These are phyloP conservation scores for Heliconius melpomene DNA, from an alignment of 1,140 invertebrate species.

Conservation along the genomic window DNA sequence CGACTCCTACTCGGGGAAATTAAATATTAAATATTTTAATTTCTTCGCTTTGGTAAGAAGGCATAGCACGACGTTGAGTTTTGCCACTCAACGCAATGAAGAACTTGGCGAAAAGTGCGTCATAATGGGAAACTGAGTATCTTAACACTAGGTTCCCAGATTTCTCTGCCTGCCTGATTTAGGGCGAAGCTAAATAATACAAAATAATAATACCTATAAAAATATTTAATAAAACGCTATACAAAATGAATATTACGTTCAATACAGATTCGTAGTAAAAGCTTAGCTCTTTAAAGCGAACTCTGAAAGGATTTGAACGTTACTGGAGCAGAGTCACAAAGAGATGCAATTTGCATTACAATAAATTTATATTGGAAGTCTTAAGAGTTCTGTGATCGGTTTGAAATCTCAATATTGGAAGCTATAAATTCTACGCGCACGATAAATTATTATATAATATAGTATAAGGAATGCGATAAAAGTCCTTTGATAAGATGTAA, in stretches of 20 bases:
- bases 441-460: background rate
- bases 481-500: background rate
- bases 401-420: slow-evolving; percentile 58
- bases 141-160: too few species aligned
- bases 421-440: slow-evolving; percentile 41
- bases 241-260: slow-evolving; percentile 32
- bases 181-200: background rate
- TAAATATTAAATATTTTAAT: too few species aligned
- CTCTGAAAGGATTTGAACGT: slow-evolving; percentile 64
- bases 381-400: slow-evolving; percentile 54
- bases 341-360: slow-evolving; percentile 78
- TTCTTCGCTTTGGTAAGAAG: too few species aligned
- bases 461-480: background rate
- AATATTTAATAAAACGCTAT: slow-evolving; percentile 13
- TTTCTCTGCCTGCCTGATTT: too few species aligned
- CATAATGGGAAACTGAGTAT: too few species aligned
- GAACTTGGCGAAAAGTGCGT: too few species aligned
- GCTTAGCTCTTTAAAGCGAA: slow-evolving; percentile 48
- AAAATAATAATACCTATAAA: background rate
- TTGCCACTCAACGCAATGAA: too few species aligned
- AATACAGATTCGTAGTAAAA: slow-evolving; percentile 34
- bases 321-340: slow-evolving; percentile 59
- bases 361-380: slow-evolving; percentile 73
- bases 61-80: too few species aligned
- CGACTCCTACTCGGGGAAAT: too few species aligned